Evolutionary conservation across 2,113 vertebrate species (phyloP).

Genomic region (Odocoileus virginianus): DNA sequence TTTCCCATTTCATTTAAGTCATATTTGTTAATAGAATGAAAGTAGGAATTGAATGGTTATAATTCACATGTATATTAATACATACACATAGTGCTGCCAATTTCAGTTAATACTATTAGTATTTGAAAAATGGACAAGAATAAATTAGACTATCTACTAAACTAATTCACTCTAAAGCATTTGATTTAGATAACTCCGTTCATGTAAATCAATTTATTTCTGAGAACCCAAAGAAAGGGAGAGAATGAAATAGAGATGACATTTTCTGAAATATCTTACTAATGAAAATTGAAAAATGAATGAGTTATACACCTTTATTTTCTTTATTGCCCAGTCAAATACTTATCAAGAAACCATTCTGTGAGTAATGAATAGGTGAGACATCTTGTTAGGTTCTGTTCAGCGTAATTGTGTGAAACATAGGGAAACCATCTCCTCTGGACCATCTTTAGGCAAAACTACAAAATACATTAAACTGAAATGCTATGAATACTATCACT

Average conservation of each 20-base stretch:
- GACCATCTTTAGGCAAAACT: background rate
- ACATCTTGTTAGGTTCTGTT: background rate
- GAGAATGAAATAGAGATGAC: background rate
- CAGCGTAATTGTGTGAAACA: background rate
- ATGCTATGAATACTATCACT: background rate
- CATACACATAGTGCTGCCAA: background rate
- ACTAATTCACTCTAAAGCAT: background rate
- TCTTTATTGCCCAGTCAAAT: background rate
- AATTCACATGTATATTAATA: background rate
- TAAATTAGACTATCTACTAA: background rate
- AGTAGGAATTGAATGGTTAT: background rate
- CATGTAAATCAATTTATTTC: background rate
- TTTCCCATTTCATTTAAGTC: background rate
- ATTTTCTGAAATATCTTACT: background rate
- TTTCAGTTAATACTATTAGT: background rate
- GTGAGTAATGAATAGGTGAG: background rate
- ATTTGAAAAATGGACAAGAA: conserved; percentile 45
- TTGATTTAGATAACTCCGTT: background rate
- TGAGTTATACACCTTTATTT: background rate
- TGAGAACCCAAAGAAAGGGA: background rate
- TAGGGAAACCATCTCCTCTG: background rate
- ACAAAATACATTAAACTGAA: background rate
- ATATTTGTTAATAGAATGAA: background rate
- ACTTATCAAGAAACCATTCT: background rate
- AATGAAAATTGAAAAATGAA: background rate